Evolutionary conservation across 2,888 invertebrate genomes (phyloP), one percentile per base, ranked within the genome.

Genomic region (Arenicola marina): DNA sequence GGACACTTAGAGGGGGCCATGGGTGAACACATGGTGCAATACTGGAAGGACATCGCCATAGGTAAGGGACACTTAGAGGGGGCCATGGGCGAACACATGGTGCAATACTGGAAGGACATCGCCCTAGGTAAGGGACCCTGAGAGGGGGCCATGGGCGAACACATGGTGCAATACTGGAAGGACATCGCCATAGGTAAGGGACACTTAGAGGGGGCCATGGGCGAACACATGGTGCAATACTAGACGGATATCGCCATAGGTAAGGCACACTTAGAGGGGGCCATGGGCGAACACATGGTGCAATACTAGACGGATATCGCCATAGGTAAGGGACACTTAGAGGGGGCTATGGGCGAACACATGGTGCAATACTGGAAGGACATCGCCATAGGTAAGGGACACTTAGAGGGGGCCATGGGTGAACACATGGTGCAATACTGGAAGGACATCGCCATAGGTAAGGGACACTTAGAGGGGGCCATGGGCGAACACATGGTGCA

Each of bases 361-460:
- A 81, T 85, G 82, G 75, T 78, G 24, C 83, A 84, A 67, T 85
- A 85, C 69, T 85, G 84, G 83, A 79, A 80, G 57, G 83, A 84
- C 67, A 68, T 83, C 3, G 61, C 59, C 54, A 68, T 72, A 11
- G 69, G 69, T 69, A 85, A 82, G 65, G 69, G 83, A 46, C 78
- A 81, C 61, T 69, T 85, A 29, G 73, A 83, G 73, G 76, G 78
- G 57, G 81, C 80, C 4, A 78, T 85, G 78, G 83, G 82, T 2
- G 83, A 85, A 68, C 83, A 85, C 70, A 81, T 85, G 82, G 75
- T 78, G 26, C 83, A 84, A 67, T 85, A 82, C 75, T 78, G 26
- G 83, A 84, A 67, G 38, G 38, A 38, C 18, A 38, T 38, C 11
- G 11, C 11, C 38, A 38, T 18, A 38, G 38, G 38, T 38, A 44